phyloP scores from a whole-genome alignment of 2,797 vertebrate genomes.

The Thamnophis elegans region DNA sequence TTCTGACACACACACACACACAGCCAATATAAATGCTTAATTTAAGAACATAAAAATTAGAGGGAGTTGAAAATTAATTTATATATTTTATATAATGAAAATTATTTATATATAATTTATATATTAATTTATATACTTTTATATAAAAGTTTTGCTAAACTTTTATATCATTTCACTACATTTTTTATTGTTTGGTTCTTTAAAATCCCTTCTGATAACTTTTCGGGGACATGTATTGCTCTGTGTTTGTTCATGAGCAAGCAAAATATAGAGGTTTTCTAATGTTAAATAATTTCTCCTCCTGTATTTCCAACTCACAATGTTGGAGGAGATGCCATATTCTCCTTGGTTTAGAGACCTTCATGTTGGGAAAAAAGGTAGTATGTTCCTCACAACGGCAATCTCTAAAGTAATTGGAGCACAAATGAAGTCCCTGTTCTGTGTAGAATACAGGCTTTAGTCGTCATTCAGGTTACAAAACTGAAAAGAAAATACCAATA shows the following conservation, averaged over 20 bases:
- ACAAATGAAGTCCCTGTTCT: not conserved
- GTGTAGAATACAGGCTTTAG: not conserved
- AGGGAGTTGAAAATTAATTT: not conserved
- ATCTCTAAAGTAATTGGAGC: not conserved
- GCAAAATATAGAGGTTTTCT: not conserved
- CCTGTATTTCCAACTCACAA: not conserved
- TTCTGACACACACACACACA: no score
- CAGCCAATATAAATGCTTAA: not conserved
- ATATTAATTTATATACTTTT: no score
- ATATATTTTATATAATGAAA: not conserved
- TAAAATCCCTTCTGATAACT: not conserved
- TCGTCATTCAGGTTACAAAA: not conserved
- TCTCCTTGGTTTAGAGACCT: not conserved
- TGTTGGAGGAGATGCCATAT: not conserved
- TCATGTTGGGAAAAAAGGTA: not conserved
- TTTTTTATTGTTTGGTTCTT: not conserved
- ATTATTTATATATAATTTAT: no score
- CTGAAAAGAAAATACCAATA: not conserved
- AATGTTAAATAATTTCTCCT: not conserved
- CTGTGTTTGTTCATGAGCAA: not conserved
- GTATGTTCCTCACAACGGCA: not conserved
- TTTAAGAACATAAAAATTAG: not conserved
- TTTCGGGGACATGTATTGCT: not conserved
- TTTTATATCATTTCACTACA: not conserved
- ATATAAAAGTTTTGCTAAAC: not conserved